A percentile compares a stretch with the other conserved stretches of the same genome.
Conservation (phyloP, 2,888 invertebrate species). For the Monochamus alternatus region DNA sequence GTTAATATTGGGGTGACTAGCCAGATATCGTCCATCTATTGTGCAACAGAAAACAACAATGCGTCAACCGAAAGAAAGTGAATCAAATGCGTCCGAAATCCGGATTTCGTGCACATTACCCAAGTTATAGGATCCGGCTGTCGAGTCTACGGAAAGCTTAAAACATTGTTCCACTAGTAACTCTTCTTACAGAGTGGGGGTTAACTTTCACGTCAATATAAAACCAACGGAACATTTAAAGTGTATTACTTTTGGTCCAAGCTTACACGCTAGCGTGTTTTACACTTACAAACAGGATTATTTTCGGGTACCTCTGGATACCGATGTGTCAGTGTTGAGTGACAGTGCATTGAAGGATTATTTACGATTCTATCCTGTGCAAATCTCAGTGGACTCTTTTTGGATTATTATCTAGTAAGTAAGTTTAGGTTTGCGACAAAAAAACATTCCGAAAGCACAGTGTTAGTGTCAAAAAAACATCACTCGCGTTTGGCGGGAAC, state of each 20-base stretch:
- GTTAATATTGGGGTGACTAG: conserved; percentile 57
- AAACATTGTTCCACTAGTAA: conserved; percentile 64
- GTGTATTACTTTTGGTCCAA: conserved; percentile 69
- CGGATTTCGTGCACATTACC: conserved; percentile 59
- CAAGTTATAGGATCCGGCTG: conserved; percentile 58
- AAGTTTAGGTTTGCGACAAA: conserved; percentile 17
- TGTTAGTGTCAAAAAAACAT: conserved; percentile 35
- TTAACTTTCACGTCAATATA: conserved; percentile 71
- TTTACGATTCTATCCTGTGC: conserved; percentile 36
- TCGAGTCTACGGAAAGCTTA: conserved; percentile 58
- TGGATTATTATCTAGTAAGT: conserved; percentile 49
- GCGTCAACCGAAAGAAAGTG: conserved; percentile 63
- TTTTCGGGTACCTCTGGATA: conserved; percentile 42
- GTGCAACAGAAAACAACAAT: conserved; percentile 58
- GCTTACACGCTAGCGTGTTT: conserved; percentile 53
- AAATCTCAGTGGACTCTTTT: conserved; percentile 41
- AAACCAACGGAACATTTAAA: conserved; percentile 70
- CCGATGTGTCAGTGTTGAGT: conserved; percentile 55
- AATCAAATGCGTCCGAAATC: conserved; percentile 62
- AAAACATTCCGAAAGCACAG: conserved; percentile 34
- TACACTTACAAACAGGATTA: conserved; percentile 39
- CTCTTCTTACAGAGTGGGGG: conserved; percentile 65
- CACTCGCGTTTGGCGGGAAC: conserved; percentile 1
- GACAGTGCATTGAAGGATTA: conserved; percentile 52
- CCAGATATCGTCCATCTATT: conserved; percentile 55